Conservation (phyloP, 2,797 vertebrate species). For the Artibeus lituratus region DNA sequence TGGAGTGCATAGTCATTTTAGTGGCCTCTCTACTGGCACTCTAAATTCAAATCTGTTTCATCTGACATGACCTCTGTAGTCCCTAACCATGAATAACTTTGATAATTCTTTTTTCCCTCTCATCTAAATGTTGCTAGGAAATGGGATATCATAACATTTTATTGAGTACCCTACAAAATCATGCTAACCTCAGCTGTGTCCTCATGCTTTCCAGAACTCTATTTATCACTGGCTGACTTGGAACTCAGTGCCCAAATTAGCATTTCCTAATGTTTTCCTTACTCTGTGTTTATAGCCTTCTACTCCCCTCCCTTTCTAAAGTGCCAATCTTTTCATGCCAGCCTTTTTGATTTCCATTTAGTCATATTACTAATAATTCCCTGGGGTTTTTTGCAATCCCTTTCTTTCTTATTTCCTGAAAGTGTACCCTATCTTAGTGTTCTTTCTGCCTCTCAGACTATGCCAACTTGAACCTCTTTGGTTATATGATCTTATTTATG, state of each 20-base stretch:
- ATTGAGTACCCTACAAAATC: not conserved
- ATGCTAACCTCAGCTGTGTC: not conserved
- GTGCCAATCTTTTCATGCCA: not conserved
- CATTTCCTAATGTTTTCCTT: not conserved
- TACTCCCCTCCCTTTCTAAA: not conserved
- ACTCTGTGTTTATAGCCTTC: not conserved
- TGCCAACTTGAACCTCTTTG: not conserved
- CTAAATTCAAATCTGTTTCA: not conserved
- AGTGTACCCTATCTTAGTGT: not conserved
- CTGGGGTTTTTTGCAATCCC: not conserved
- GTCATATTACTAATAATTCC: not conserved
- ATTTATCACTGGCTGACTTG: not conserved
- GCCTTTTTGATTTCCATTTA: not conserved
- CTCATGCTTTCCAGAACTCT: not conserved
- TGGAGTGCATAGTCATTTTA: not conserved
- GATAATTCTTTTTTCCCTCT: not conserved
- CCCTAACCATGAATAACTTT: not conserved
- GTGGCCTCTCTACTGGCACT: not conserved
- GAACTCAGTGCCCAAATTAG: not conserved
- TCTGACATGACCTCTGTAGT: not conserved
- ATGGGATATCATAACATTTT: not conserved
- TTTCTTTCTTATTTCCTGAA: constrained; percentile 2
- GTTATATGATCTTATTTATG: not conserved
- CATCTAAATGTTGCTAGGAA: not conserved
- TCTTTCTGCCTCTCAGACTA: not conserved